Base-by-base conservation (phyloP, 1,140 invertebrate genomes). In the Belonocnema kinseyi region DNA sequence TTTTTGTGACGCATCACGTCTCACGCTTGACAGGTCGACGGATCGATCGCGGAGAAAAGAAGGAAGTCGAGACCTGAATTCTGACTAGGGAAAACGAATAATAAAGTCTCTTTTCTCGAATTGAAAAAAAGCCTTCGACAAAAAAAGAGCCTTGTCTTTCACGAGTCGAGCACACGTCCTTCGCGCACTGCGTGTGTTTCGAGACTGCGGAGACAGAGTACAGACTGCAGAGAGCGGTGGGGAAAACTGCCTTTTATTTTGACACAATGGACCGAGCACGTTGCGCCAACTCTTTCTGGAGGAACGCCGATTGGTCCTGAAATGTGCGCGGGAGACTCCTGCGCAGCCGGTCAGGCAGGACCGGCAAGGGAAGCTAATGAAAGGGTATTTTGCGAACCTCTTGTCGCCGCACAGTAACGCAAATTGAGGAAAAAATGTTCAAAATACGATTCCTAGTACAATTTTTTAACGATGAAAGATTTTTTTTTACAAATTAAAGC, bases 231-330 rank as follows among this genome's bases (percentile, higher is more conserved):
- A 50, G 21, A 7, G 21, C 17, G 0, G 91, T 87, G 7, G 92
- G 74, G 6, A 88, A 88, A 46, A 92, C 72, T 54, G 88, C 85
- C 5, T 90, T 61, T 40, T 61, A 61, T 33, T 61, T 61, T 61
- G 58, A 61, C 58, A 61, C 58, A 61, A 61, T 26, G 21, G 17
- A 61, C 58, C 58, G 21, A 58, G 26, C 56, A 58, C 56, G 56
- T 58, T 58, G 58, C 58, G 26, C 58, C 58, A 26, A 61, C 58
- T 61, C 58, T 21, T 21, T 33, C 11, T 26, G 58, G 33, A 21
- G 26, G 58, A 61, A 33, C 54, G 54, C 54, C 58, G 58, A 61
- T 33, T 33, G 58, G 21, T 26, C 26, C 21, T 0, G 21, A 21
- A 4, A 26, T 13, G 14, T 61, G 58, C 58, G 58, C 58, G 26